Base-by-base conservation (phyloP, 2,888 invertebrate species). In the Melieria crassipennis region DNA sequence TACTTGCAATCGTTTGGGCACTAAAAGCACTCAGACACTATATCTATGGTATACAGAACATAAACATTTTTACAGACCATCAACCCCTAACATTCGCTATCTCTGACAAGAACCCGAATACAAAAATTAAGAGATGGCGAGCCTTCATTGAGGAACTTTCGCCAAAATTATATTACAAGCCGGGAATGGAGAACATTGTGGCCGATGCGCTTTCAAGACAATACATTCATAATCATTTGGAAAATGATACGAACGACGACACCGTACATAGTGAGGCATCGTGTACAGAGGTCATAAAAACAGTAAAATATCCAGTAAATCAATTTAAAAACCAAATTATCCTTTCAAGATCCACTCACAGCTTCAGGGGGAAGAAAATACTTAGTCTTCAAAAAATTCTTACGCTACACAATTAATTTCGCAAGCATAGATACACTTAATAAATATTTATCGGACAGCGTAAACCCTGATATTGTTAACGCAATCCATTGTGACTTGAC, bases 151-250 rank as follows among this genome's bases (percentile, higher is more conserved):
- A 71, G 13, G 66, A 71, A 46, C 63, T 52, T 56, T 45, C 68
- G 13, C 72, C 71, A 48, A 69, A 63, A 43, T 71, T 71, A 50
- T 70, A 69, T 47, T 72, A 70, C 47, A 75, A 76, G 42, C 73
- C 74, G 5, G 73, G 74, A 30, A 74, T 71, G 13, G 69, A 70
- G 3, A 76, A 74, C 45, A 70, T 71, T 43, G 74, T 75, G 30
- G 74, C 75, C 47, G 74, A 75, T 61, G 74, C 75, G 43, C 70
- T 74, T 47, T 73, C 75, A 4, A 56, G 73, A 57, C 75, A 76
- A 45, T 72, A 71, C 30, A n/a, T 71, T 1, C 63, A 71, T 45
- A 66, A 73, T 30, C 50, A 30, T 30, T 30, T 30, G 30, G 30
- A 30, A 30, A 30, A 30, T 30, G 30, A 30, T 30, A 30, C 30